Conservation (phyloP, 2,797 vertebrate species). For the Oryzias sinensis region DNA sequence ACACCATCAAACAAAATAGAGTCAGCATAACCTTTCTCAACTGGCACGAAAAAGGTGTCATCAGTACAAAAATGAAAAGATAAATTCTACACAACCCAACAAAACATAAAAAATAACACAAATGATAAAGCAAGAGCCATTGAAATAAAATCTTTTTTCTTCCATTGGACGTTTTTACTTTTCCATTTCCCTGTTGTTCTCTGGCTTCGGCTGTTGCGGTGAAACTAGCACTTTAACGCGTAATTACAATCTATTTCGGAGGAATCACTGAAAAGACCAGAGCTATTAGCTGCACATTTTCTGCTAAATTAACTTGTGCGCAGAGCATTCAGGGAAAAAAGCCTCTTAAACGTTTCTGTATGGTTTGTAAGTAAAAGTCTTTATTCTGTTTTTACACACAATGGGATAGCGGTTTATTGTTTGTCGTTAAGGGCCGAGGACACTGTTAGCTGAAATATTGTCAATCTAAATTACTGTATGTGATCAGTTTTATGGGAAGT, state of each 20-base stretch:
- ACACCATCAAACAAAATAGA: too few species aligned
- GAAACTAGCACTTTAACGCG: constrained; percentile 51
- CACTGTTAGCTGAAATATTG: constrained; percentile 58
- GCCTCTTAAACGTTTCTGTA: constrained; percentile 32
- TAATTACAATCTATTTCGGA: constrained; percentile 73
- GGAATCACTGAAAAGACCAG: constrained; percentile 59
- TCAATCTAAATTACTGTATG: constrained; percentile 40
- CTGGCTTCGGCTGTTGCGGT: constrained; percentile 37
- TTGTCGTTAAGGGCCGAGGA: constrained; percentile 49
- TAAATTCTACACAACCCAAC: too few species aligned
- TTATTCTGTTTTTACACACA: constrained; percentile 27
- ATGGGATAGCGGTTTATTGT: constrained; percentile 5
- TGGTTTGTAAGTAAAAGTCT: constrained; percentile 48
- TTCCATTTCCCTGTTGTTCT: constrained; percentile 14
- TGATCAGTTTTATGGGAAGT: constrained; percentile 51
- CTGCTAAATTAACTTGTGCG: constrained; percentile 70
- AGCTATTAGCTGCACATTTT: constrained; percentile 67
- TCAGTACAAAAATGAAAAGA: too few species aligned
- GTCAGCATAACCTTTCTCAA: too few species aligned
- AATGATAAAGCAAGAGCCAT: constrained; percentile 7
- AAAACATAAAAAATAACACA: too few species aligned
- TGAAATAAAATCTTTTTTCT: constrained; percentile 16
- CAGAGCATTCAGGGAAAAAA: constrained; percentile 24
- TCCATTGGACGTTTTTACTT: constrained; percentile 28
- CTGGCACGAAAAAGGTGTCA: too few species aligned